phyloP scores from a whole-genome alignment of 2,113 vertebrate genomes.

The Anarhynchus alexandrinus region DNA sequence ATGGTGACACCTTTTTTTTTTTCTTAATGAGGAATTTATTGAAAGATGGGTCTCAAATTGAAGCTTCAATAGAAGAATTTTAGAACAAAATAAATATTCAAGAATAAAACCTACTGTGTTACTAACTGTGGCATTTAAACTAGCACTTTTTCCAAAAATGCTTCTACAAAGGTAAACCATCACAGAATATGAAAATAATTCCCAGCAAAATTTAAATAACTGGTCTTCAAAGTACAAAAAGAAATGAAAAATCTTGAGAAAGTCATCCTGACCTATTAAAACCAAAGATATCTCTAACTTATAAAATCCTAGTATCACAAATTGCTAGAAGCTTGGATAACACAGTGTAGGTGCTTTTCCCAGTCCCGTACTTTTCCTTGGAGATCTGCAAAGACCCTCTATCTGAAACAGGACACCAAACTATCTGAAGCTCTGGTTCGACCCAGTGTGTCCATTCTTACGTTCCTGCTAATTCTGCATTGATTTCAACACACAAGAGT shows the following conservation, averaged over 20 bases:
- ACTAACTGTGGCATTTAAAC: neutral
- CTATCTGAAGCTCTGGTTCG: neutral
- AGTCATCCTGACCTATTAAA: neutral
- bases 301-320: neutral
- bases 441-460: neutral
- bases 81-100: neutral
- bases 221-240: neutral
- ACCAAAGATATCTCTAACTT: neutral
- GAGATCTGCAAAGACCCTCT: neutral
- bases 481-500: neutral
- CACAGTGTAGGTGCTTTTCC: neutral
- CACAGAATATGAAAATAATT: neutral
- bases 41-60: neutral
- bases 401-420: neutral
- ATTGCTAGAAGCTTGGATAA: neutral
- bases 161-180: neutral
- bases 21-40: neutral
- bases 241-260: neutral
- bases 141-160: neutral
- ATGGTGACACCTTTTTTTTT: neutral
- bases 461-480: accelerated
- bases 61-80: neutral
- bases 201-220: neutral
- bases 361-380: neutral
- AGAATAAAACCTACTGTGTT: neutral